Base-by-base conservation (phyloP, 2,888 invertebrate species). In the Ormyrus labotus region DNA sequence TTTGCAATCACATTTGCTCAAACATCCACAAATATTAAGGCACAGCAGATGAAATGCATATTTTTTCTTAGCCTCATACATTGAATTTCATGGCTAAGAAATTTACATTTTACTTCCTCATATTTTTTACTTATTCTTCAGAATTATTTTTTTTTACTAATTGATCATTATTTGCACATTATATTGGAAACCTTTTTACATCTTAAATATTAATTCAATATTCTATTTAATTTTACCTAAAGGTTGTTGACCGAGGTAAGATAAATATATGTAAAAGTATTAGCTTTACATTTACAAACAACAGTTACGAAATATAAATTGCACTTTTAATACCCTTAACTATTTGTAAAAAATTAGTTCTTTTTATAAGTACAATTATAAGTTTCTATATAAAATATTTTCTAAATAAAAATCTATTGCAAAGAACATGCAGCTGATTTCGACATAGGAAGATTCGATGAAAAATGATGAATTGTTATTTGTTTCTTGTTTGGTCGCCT, bases 361-460 rank as follows among this genome's bases (percentile, higher is more conserved):
- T 34, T 34, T 34, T 34, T 34, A 34, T 34, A 34, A 34, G 45
- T 45, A 57, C 13, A 71, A 65, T 19, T 34, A 34, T 2, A 34
- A 34, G 34, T 34, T 63, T 58, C 55, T 34, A 13, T 34, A 34
- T 6, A 69, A 13, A 47, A 67, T 7, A 60, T 51, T 64, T 19
- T 34, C 11, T 65, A 45, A n/a, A 65, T 53, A 74, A 47, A 53
- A 76, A 84, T 91, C 34, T 87, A 94, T 88, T 93, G 93, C 76
- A 94, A 78, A 74, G 86, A 86, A 87, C 94, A 94, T 77, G 93
- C 91, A 53, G 92, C 88, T 0, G 93, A 93, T 81, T 89, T 90
- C 4, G 89, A 85, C 11, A 84, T 68, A 47, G 87, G 85, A 79
- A 88, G 85, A 80, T 84, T 85, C 64, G 86, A 82, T 64, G 86